These are phyloP conservation scores for Palythoa grandis DNA, from an alignment of 92 coral and sea anemone genomes.

Conservation along the genomic window DNA sequence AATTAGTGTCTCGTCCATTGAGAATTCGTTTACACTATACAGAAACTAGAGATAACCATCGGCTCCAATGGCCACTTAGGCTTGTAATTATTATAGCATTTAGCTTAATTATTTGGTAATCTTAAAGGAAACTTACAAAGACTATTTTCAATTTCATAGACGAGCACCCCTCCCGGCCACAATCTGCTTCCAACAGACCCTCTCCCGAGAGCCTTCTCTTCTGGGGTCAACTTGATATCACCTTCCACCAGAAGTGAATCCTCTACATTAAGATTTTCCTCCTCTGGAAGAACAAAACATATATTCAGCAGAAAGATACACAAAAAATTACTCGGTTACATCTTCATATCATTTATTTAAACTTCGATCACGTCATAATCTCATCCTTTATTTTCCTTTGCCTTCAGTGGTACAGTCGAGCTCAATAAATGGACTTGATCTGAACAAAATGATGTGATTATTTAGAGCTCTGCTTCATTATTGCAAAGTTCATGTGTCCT, in stretches of 20 bases:
- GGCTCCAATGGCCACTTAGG: neutral
- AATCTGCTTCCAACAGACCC: neutral
- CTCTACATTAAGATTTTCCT: neutral
- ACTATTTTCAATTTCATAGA: neutral
- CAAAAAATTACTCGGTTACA: no score
- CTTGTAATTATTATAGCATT: neutral
- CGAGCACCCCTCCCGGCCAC: constrained; percentile 35
- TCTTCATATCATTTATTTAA: no score
- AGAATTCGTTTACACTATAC: no score
- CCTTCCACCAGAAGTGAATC: constrained; percentile 1
- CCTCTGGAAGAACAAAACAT: constrained; percentile 2
- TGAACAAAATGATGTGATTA: no score
- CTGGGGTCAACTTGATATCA: constrained; percentile 27
- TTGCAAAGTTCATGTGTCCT: no score
- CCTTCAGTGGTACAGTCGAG: no score
- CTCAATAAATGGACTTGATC: no score
- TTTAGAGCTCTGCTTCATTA: no score
- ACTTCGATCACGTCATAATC: no score
- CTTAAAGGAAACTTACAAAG: neutral
- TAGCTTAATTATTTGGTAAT: neutral
- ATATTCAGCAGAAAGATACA: neutral
- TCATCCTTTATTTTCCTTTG: no score
- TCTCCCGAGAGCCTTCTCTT: constrained; percentile 8
- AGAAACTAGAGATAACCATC: neutral
- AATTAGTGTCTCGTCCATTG: no score